Base-by-base conservation (phyloP, 2,888 invertebrate genomes). In the Watsonalla cultraria region DNA sequence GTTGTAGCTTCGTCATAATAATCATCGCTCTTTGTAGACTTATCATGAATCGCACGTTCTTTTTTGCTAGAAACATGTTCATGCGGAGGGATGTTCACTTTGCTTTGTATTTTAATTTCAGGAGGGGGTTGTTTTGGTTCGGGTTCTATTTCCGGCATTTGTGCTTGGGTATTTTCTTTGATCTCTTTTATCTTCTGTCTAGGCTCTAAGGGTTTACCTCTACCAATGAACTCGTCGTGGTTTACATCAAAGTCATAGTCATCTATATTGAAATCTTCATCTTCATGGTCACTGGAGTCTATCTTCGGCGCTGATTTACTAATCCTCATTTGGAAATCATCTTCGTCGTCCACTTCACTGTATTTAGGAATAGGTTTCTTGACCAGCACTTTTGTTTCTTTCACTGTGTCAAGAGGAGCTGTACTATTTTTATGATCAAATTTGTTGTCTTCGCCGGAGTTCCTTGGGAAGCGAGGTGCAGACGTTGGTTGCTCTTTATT, bases 161-260 rank as follows among this genome's bases (percentile, higher is more conserved):
- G 46, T 48, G 56, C 51, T 13, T 53, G 50, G 46, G 45, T 57
- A 39, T 51, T 54, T 46, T 59, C 60, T 55, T 72, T 77, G 14
- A 47, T 33, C 59, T 75, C 79, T 8, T 45, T 54, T 42, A 42
- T 11, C 11, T 42, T 42, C 11, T 42, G 42, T 55, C 82, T 76
- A 0, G 87, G 86, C 54, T 82, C 81, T 45, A 82, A 59, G 7
- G 78, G 85, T 56, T 87, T 87, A 4, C 81, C 78, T 61, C 83
- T 73, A 0, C 82, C 74, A 2, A 65, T 57, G 33, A 76, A 89
- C 59, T 88, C 89, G 52, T 90, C 89, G 52, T 89, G 88, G 54
- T 84, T 81, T 0, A 84, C 67, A 59, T 88, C 89, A 50, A 90
- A 89, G 42, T 90, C 88, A 50, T 88, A 89, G 59, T 90, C 89